Evolutionary conservation across 2,797 vertebrate genomes (phyloP).

Genomic region (Denticeps clupeoides): DNA sequence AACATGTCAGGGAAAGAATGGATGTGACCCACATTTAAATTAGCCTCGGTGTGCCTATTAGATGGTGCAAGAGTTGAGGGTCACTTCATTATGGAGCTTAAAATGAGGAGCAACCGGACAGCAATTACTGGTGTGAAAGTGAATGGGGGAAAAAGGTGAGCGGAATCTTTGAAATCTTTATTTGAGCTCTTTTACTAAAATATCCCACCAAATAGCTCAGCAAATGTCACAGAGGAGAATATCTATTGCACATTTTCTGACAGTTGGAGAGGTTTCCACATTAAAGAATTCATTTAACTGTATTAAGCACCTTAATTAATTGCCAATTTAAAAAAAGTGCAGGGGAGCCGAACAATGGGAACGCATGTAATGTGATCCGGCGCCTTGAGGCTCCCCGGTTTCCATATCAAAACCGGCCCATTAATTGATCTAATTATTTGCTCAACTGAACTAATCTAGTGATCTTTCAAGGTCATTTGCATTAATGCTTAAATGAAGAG

Average conservation of each 20-base stretch:
- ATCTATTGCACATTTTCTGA: too few relatives aligned
- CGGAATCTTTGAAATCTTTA: too few relatives aligned
- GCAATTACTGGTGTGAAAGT: neutral
- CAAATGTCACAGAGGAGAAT: too few relatives aligned
- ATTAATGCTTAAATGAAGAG: neutral
- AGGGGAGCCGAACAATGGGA: conserved; percentile 6
- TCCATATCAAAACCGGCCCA: conserved; percentile 14
- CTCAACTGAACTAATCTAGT: conserved; percentile 13
- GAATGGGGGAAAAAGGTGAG: neutral
- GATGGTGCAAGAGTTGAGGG: neutral
- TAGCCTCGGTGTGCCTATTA: neutral
- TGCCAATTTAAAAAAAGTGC: conserved; percentile 5
- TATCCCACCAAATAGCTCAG: too few relatives aligned
- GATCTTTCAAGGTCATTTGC: conserved; percentile 23
- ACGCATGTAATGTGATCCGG: conserved; percentile 18
- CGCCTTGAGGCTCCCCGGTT: conserved; percentile 12
- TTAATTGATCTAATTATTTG: conserved; percentile 31
- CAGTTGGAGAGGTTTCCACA: too few relatives aligned
- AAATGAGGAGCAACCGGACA: conserved; percentile 1
- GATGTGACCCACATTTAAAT: neutral
- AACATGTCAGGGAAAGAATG: neutral
- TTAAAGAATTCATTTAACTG: neutral
- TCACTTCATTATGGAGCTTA: conserved; percentile 4
- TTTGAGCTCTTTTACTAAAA: too few relatives aligned
- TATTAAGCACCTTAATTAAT: neutral